Conservation (phyloP, 1,140 invertebrate genomes). For the Aphelinus certus region DNA sequence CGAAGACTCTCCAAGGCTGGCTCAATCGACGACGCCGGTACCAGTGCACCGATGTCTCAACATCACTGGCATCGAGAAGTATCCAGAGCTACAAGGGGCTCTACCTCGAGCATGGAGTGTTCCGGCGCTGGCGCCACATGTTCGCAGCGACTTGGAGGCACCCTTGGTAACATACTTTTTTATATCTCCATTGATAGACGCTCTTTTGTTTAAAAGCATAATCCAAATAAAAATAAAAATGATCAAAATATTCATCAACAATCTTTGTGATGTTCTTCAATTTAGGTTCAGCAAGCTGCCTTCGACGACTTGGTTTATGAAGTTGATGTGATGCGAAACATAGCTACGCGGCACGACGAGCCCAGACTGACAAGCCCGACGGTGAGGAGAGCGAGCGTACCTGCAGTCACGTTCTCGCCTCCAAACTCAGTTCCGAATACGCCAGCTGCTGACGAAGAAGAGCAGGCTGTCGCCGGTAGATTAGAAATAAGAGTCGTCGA, state of each 20-base stretch:
- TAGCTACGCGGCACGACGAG: slow-evolving; percentile 66
- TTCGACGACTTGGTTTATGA: slow-evolving; percentile 85
- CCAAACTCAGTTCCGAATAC: slow-evolving; percentile 44
- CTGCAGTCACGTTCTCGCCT: slow-evolving; percentile 52
- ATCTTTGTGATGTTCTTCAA: no score
- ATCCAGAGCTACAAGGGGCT: slow-evolving; percentile 72
- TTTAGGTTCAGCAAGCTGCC: slow-evolving; percentile 80
- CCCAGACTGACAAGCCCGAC: slow-evolving; percentile 44
- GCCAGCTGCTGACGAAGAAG: slow-evolving; percentile 61
- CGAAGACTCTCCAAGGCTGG: slow-evolving; percentile 65
- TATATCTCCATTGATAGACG: no score
- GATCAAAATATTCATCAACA: no score
- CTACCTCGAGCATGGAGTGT: slow-evolving; percentile 82
- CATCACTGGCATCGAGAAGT: slow-evolving; percentile 75
- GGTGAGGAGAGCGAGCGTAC: slow-evolving; percentile 55
- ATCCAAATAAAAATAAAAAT: no score
- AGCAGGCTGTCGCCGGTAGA: slow-evolving; percentile 76
- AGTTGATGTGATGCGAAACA: slow-evolving; percentile 85
- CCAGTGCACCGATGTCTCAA: slow-evolving; percentile 68
- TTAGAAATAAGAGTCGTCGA: slow-evolving; percentile 83
- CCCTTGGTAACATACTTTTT: slow-evolving; percentile 62
- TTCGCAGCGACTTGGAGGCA: slow-evolving; percentile 69
- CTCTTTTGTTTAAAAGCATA: no score
- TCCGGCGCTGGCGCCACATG: slow-evolving; percentile 68
- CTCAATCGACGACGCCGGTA: slow-evolving; percentile 5